Evolutionary conservation across 1,140 invertebrate species (phyloP).

Genomic region (Aphidius ervi): DNA sequence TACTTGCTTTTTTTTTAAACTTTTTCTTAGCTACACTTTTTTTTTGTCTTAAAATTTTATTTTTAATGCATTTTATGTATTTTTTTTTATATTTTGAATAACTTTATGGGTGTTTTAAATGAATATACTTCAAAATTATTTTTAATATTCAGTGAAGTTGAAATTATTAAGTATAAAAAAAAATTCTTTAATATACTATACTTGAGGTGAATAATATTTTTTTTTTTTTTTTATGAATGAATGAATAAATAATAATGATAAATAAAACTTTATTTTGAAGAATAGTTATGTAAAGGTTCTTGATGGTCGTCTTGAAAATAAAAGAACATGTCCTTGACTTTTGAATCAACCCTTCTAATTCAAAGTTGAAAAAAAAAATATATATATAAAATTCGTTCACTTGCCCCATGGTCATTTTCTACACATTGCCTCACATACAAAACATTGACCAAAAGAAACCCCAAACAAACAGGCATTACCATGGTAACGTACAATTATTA

Average conservation of each 20-base stretch:
- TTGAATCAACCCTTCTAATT: slow-evolving; percentile 36
- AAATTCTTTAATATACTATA: no score
- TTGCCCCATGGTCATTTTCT: slow-evolving; percentile 27
- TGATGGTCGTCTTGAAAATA: slow-evolving; percentile 21
- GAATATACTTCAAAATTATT: no score
- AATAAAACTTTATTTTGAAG: no score
- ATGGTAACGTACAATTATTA: slow-evolving; percentile 42
- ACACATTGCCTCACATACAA: slow-evolving; percentile 14
- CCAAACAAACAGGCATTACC: slow-evolving; percentile 44
- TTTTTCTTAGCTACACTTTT: background rate
- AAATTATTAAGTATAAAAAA: no score
- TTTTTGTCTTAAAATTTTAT: slow-evolving; percentile 1
- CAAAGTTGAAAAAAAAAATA: no score
- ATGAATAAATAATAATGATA: no score
- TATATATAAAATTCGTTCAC: slow-evolving; percentile 22
- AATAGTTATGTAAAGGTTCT: no score
- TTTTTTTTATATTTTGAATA: background rate
- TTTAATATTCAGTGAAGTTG: no score
- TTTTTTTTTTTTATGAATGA: no score
- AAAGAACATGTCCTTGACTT: slow-evolving; percentile 38
- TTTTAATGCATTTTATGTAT: background rate
- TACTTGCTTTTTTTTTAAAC: slow-evolving; percentile 4
- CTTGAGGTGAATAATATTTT: no score
- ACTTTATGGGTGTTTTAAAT: no score
- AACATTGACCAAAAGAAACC: slow-evolving; percentile 30